Base-by-base conservation (phyloP, 1,140 invertebrate genomes). In the Heliothis virescens region DNA sequence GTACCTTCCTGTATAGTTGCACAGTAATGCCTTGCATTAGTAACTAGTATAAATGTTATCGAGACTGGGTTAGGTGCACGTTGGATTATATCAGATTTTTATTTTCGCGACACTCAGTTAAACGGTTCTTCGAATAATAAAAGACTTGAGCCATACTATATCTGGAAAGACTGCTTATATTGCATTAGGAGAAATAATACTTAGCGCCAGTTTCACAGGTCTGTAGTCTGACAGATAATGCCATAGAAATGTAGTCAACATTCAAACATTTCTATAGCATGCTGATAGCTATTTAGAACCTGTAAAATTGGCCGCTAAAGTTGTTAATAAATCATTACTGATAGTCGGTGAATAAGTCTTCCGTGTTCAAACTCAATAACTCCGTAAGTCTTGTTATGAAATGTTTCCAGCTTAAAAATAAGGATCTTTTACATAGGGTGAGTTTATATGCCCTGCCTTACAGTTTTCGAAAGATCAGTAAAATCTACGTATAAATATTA, bases 131-230 rank as follows among this genome's bases (percentile, higher is more conserved):
- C 41, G 16, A 21, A 48, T 48, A 48, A 48, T 65, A 63, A 18
- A 48, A 74, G n/a, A 9, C 18, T 53, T 73, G 69, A 74, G 55
- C 72, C 55, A 74, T 26, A 60, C 11, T 29, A 63, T 52, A 48
- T 18, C 29, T 60, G 47, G 74, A 63, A 76, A 76, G 59, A 63
- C 72, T 74, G 72, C 72, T 74, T 57, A 41, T 73, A 59, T 41
- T 47, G 21, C n/a, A 73, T 73, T 73, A 73, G 18, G 53, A 5
- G 29, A 73, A 53, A 72, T 55, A 55, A 11, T 53, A 15, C 29
- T 34, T 34, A 29, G 34, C 13, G 21, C 21, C 21, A 26, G 21
- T 26, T 26, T 26, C 21, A 26, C 21, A 26, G 21, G 21, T n/a
- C n/a, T n/a, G n/a, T n/a, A n/a, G n/a, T n/a, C n/a, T 26, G 21